Base-by-base conservation (phyloP, 2,113 vertebrate genomes). In the Sander lucioperca region DNA sequence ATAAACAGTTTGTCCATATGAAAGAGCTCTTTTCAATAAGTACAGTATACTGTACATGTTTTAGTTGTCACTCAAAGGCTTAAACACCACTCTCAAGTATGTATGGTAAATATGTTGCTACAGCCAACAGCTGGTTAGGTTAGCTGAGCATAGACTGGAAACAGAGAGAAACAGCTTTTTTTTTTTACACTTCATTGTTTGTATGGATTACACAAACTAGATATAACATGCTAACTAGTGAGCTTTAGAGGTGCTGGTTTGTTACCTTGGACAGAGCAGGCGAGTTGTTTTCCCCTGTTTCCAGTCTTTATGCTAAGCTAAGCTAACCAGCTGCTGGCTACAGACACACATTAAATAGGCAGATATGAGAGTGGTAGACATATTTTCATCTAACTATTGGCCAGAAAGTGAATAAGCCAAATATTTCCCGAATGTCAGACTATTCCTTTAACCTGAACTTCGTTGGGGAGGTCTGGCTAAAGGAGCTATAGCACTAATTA, bases 1-100 rank as follows among this genome's bases (percentile, higher is more conserved):
- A 54, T 54, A 63, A 66, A 78, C 54, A 51, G 11, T 18, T 47
- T 70, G 23, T 23, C 68, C 27, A 79, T 51, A 45, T 56, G 12
- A 58, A 36, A 51, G 39, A 30, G 27, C 36, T 61, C 30, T 61
- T 51, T 21, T 30, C 6, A 67, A 30, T 11, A 13, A 19, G 9
- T 12, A 21, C 5, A 67, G 25, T 3, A 21, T 4, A 43, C 39
- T 43, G 33, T 19, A 66, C 0, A 15, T 48, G 14, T 50, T 21
- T 13, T 6, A 21, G 25, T 21, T 30, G 25, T 27, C 7, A 50
- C 23, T 67, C 47, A 67, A 69, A 36, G 25, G 48, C 18, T 53
- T 39, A 36, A 23, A 68, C 11, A 36, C 12, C 48, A n/a, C 27
- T 33, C 11, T 68, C 19, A 50, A 13, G 64, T 67, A 13, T 53